Percentiles rank a stretch among this genome's conserved stretches.
These are phyloP conservation scores for Psephotus haematonotus DNA, from an alignment of 2,113 vertebrate species.

Conservation along the genomic window DNA sequence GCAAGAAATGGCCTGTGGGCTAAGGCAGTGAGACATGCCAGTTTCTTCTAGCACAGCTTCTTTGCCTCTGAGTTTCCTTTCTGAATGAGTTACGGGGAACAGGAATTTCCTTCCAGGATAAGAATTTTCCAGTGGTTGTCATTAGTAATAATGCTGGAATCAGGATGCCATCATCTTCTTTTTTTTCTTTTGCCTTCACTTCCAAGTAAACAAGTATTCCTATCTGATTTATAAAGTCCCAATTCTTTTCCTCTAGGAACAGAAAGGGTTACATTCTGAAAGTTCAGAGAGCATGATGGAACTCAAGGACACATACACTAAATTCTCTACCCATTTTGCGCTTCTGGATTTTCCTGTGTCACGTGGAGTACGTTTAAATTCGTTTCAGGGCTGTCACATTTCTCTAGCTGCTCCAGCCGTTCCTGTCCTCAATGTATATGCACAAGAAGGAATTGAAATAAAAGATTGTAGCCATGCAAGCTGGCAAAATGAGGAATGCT, in stretches of 20 bases:
- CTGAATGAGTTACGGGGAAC: not conserved
- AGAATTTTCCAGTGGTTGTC: not conserved
- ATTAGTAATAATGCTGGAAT: not conserved
- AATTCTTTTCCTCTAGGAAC: not conserved
- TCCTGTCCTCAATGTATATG: accelerated
- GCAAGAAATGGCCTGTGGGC: not conserved
- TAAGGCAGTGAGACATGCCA: not conserved
- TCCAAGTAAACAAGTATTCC: not conserved
- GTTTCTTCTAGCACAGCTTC: not conserved
- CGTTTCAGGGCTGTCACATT: not conserved
- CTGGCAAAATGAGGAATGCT: not conserved
- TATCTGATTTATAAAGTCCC: not conserved
- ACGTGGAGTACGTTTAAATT: not conserved
- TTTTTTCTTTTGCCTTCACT: not conserved
- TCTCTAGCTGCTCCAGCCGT: not conserved
- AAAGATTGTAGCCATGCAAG: not conserved
- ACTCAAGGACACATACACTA: not conserved
- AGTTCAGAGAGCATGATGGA: not conserved
- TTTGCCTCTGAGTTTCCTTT: not conserved
- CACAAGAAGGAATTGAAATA: not conserved
- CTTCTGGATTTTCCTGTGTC: not conserved
- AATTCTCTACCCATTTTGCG: not conserved
- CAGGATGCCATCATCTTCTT: not conserved
- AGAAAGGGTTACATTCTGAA: not conserved
- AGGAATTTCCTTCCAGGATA: not conserved